phyloP scores from a whole-genome alignment of 2,888 invertebrate genomes.

The Merodon equestris region DNA sequence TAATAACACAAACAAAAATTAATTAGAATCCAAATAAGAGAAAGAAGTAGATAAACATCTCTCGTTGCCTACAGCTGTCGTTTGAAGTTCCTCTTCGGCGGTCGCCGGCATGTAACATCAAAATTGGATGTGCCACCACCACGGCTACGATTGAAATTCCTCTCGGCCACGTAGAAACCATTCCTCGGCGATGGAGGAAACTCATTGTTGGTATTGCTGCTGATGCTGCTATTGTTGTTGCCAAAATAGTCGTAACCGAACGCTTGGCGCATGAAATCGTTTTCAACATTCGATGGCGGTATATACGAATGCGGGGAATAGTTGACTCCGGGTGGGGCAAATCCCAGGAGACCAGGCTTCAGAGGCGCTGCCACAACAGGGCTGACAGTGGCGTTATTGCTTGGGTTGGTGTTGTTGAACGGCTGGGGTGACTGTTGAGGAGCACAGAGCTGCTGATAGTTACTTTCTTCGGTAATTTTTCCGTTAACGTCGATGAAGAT shows the following conservation, averaged over 20 bases:
- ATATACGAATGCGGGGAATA: conserved; percentile 10
- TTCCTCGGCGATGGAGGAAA: conserved; percentile 9
- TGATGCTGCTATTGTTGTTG: conserved; percentile 20
- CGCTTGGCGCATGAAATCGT: conserved; percentile 46
- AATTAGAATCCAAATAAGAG: conserved; percentile 20
- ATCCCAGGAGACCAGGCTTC: conserved; percentile 55
- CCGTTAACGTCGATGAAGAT: conserved; percentile 71
- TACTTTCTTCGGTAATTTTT: conserved; percentile 64
- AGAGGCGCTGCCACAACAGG: conserved; percentile 2
- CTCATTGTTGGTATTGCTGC: not conserved
- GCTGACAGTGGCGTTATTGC: not conserved
- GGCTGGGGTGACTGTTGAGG: conserved; percentile 15
- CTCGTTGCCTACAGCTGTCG: conserved; percentile 25
- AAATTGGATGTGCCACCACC: conserved; percentile 10
- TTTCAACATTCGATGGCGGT: conserved; percentile 12
- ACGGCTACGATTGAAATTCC: conserved; percentile 23
- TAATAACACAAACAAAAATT: conserved; percentile 10
- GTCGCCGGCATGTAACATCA: conserved; percentile 7
- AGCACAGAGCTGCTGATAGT: conserved; percentile 47
- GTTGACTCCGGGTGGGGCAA: conserved; percentile 40
- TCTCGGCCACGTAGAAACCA: conserved; percentile 43
- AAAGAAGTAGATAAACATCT: not conserved
- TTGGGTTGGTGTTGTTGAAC: not conserved
- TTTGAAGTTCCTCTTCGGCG: conserved; percentile 29
- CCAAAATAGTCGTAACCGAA: conserved; percentile 43